Conservation (phyloP, 2,888 invertebrate species). For the Latrodectus hesperus region DNA sequence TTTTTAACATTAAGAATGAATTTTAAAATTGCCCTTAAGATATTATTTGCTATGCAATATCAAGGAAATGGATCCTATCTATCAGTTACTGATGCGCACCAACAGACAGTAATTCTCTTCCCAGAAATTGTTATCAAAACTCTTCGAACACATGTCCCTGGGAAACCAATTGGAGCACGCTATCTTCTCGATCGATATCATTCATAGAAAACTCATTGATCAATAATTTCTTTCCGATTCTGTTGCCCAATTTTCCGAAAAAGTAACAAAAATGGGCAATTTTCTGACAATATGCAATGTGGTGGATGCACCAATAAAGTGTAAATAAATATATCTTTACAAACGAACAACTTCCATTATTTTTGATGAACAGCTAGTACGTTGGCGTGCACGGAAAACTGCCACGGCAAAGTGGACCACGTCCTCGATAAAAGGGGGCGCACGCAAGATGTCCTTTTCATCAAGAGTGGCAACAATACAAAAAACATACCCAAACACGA, state of each 20-base stretch:
- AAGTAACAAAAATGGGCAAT: not conserved
- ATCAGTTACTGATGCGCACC: too few relatives aligned
- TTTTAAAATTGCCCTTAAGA: too few relatives aligned
- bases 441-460: constrained; percentile 23
- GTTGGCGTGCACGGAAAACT: constrained; percentile 24
- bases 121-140: too few relatives aligned
- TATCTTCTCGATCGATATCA: not conserved
- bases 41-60: too few relatives aligned
- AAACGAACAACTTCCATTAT: constrained; percentile 15
- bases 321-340: constrained; percentile 32
- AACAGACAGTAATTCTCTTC: too few relatives aligned
- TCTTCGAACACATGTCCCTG: too few relatives aligned
- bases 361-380: constrained; percentile 5
- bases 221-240: not conserved
- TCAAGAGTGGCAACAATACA: not conserved
- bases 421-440: constrained; percentile 45
- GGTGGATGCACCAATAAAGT: constrained; percentile 2
- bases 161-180: not conserved
- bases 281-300: not conserved
- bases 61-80: too few relatives aligned
- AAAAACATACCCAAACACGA: constrained; percentile 17
- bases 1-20: too few relatives aligned
- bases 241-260: not conserved
- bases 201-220: not conserved
- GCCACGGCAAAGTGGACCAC: constrained; percentile 13